These are phyloP conservation scores for Yponomeuta evonymella DNA, from an alignment of 2,888 invertebrate genomes.

Conservation along the genomic window DNA sequence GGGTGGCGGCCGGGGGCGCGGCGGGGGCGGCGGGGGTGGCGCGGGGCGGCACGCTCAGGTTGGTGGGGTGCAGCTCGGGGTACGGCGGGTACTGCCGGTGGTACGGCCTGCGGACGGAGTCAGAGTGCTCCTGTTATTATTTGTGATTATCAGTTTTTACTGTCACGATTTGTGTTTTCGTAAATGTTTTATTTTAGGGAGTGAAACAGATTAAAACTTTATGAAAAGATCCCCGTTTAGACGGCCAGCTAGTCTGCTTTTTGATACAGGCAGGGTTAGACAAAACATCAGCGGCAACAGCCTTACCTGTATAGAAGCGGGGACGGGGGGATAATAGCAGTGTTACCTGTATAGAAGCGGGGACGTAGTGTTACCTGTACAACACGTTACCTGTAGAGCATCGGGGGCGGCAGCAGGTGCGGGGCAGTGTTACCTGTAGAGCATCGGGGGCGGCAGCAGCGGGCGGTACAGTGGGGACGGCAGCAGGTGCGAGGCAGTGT, in stretches of 20 bases:
- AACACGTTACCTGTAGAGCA: constrained; percentile 20
- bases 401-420: constrained; percentile 38
- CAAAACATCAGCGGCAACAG: too few species aligned
- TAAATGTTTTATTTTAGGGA: too few species aligned
- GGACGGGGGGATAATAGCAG: too few species aligned
- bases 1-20: constrained; percentile 30
- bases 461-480: not conserved
- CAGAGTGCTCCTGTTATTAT: not conserved
- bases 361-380: constrained; percentile 10
- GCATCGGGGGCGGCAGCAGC: not conserved
- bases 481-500: constrained; percentile 10
- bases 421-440: not conserved
- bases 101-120: constrained; percentile 19
- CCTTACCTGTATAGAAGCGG: too few species aligned
- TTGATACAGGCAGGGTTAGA: too few species aligned
- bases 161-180: too few species aligned
- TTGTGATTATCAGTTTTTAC: too few species aligned
- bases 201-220: too few species aligned
- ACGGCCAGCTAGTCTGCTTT: too few species aligned
- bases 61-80: constrained; percentile 41
- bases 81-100: constrained; percentile 34
- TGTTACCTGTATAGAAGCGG: too few species aligned
- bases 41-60: constrained; percentile 49
- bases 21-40: constrained; percentile 52
- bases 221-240: too few species aligned